Base-by-base conservation (phyloP, 2,797 vertebrate genomes). In the Muscicapa striata region DNA sequence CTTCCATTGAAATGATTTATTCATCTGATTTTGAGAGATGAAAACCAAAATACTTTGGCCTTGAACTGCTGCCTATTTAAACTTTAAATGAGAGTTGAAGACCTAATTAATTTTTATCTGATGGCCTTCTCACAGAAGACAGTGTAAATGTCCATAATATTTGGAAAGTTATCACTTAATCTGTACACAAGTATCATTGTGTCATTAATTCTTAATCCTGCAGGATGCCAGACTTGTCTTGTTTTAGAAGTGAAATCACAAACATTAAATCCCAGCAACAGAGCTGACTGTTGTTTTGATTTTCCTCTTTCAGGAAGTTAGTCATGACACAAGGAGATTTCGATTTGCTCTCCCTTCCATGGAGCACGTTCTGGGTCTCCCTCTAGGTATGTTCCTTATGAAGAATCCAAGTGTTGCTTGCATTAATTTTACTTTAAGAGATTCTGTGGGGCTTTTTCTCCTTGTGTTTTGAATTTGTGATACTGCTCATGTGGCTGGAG, bases 311-410 rank as follows among this genome's bases (percentile, higher is more conserved):
- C 90, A 99, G 99, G 97, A 98, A 16, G 96, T 99, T 87, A 99
- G 98, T 88, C 99, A 99, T 32, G 99, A 99, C 96, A 99, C 99
- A 0, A 98, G 99, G 90, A 98, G 95, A 89, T 99, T 99, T 89
- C 98, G 99, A 41, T 99, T 99, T 17, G 99, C 98, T 4, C 98
- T 99, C 86, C 99, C 98, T 1, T 98, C 98, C 4, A 76, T 94
- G 5, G 97, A 98, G 10, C 98, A 99, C 18, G 43, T 99, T 86
- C 98, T 99, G 75, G 99, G 99, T 24, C 99, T 99, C 58, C 99
- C 99, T 0, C 32, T 99, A 2, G 99, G 99, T 99, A 85, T 18
- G 98, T 98, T 45, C 59, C 29, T 70, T 59, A 13, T 10, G 36
- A 55, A 67, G 69, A 82, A 72, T 57, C 43, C 24, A 49, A 24